Evolutionary conservation across 2,113 vertebrate species (phyloP).

Genomic region (Pomatostomus ruficeps): DNA sequence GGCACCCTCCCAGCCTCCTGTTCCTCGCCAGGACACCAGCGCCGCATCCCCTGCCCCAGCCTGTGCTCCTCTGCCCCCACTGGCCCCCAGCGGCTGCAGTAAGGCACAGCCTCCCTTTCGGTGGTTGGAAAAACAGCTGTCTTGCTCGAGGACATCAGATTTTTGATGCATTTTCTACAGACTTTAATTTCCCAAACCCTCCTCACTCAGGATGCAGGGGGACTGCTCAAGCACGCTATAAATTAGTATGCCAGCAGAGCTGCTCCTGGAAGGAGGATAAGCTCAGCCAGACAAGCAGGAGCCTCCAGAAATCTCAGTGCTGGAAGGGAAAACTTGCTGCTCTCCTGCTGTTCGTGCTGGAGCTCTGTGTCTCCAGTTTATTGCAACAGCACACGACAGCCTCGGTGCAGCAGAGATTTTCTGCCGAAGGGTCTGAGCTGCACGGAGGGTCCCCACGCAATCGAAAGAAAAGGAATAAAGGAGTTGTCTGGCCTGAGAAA

Average conservation of each 20-base stretch:
- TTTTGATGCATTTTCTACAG: conserved; percentile 23
- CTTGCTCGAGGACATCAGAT: conserved; percentile 24
- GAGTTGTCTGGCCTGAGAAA: not conserved
- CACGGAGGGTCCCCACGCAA: not conserved
- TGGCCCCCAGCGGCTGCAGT: not conserved
- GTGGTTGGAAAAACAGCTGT: conserved; percentile 7
- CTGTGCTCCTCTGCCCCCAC: not conserved
- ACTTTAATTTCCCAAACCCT: conserved; percentile 35
- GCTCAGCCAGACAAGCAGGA: conserved; percentile 31
- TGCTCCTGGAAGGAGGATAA: conserved; percentile 16
- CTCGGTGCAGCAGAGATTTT: not conserved
- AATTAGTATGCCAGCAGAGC: conserved; percentile 35
- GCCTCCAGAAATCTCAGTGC: conserved; percentile 20
- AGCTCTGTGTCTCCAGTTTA: not conserved
- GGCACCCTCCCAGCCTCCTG: not conserved
- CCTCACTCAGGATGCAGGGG: not conserved
- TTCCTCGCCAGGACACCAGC: fast-evolving
- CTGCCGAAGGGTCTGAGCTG: conserved; percentile 1
- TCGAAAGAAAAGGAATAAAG: conserved; percentile 29
- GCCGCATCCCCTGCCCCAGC: fast-evolving
- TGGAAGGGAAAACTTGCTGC: not conserved
- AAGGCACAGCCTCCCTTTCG: not conserved
- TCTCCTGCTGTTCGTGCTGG: not conserved
- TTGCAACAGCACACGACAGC: not conserved
- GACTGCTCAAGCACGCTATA: not conserved